Evolutionary conservation across 1,140 invertebrate species (phyloP).

Genomic region (Periplaneta americana): DNA sequence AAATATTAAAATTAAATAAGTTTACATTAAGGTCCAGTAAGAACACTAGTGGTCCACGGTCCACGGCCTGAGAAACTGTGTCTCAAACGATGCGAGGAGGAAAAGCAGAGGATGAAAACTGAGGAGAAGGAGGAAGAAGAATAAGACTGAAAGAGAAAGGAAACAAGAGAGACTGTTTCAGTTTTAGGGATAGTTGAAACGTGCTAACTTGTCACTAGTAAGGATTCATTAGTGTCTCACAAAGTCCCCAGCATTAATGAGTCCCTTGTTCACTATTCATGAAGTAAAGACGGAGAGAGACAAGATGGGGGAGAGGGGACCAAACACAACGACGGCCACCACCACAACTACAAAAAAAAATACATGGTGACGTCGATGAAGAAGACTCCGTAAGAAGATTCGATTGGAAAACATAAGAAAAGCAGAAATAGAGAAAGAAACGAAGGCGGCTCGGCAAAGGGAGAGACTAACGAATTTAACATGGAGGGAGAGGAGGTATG

Average conservation of each 20-base stretch:
- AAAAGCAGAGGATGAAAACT: too few species aligned
- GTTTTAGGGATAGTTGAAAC: background rate
- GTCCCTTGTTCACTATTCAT: background rate
- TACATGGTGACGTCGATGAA: background rate
- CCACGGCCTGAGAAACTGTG: too few species aligned
- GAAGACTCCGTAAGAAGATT: background rate
- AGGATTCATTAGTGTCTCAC: conserved; percentile 11
- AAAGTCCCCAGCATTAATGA: conserved; percentile 1
- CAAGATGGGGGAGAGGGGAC: background rate
- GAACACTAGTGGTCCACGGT: too few species aligned
- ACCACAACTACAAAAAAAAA: background rate
- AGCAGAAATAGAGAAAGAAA: too few species aligned
- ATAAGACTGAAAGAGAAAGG: too few species aligned
- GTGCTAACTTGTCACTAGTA: conserved; percentile 10
- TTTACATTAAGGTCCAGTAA: too few species aligned
- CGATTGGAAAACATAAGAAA: background rate
- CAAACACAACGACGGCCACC: background rate
- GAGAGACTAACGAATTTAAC: background rate
- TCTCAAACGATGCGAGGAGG: too few species aligned
- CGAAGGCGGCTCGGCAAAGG: background rate
- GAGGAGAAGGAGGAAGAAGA: too few species aligned
- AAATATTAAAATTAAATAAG: too few species aligned
- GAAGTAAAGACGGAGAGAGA: background rate
- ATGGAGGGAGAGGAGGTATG: background rate
- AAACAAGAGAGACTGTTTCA: background rate